phyloP scores from a whole-genome alignment of 2,888 invertebrate species.

The Diaprepes abbreviatus region DNA sequence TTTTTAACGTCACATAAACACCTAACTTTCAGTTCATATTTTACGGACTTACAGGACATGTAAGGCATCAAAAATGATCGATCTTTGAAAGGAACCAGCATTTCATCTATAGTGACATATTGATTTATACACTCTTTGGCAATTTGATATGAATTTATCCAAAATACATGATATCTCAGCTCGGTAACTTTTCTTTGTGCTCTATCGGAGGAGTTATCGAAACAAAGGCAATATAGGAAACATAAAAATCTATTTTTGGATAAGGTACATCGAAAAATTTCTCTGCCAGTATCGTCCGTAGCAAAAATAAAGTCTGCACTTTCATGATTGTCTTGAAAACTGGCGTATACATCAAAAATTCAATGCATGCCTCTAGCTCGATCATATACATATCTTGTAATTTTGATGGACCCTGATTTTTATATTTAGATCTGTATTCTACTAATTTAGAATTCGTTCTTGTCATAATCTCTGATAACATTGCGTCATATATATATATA shows the following conservation, averaged over 20 bases:
- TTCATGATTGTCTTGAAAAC: conserved; percentile 11
- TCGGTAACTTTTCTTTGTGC: conserved; percentile 4
- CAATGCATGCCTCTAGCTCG: conserved; percentile 3
- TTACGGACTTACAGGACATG: conserved; percentile 58
- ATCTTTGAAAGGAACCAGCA: conserved; percentile 54
- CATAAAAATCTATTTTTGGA: conserved; percentile 2
- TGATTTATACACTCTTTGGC: not conserved
- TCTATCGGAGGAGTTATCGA: not conserved
- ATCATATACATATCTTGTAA: not conserved
- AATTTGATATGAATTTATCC: conserved; percentile 11
- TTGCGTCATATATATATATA: too few relatives aligned
- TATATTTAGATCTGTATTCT: too few relatives aligned
- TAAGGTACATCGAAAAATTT: conserved; percentile 3
- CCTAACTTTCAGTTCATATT: conserved; percentile 59
- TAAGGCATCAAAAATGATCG: conserved; percentile 56
- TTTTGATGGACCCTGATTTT: too few relatives aligned
- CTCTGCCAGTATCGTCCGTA: conserved; percentile 11
- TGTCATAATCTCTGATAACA: too few relatives aligned
- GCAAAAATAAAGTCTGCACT: conserved; percentile 3
- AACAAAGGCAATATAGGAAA: not conserved
- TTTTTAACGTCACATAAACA: conserved; percentile 55
- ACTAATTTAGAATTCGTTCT: too few relatives aligned
- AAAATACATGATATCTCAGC: too few relatives aligned
- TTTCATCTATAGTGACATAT: too few relatives aligned
- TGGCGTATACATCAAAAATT: not conserved